Conservation (phyloP, 2,797 vertebrate genomes). For the Gymnothorax javanicus region DNA sequence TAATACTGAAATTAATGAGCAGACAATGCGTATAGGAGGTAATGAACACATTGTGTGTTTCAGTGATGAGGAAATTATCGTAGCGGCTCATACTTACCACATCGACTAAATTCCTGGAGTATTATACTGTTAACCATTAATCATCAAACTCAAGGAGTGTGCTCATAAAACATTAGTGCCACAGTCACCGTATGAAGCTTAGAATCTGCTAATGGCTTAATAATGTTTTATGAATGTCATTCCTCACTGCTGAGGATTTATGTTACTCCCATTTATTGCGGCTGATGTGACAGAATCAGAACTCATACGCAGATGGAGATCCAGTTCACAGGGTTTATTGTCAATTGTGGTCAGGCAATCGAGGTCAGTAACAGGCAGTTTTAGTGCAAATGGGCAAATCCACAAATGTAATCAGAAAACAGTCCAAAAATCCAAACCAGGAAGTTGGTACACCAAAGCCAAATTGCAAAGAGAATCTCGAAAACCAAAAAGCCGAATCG, state of each 20-base stretch:
- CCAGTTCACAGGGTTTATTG: too few species aligned
- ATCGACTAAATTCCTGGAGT: slow-evolving; percentile 10
- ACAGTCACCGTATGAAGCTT: neutral
- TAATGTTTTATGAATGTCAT: slow-evolving; percentile 15
- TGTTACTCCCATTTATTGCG: neutral
- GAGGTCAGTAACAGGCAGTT: too few species aligned
- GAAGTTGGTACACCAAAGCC: too few species aligned
- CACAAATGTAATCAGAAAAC: too few species aligned
- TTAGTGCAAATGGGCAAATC: too few species aligned
- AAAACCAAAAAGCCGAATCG: too few species aligned
- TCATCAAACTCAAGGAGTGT: neutral
- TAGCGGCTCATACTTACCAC: neutral
- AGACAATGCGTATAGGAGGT: neutral
- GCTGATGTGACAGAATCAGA: too few species aligned
- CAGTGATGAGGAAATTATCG: slow-evolving; percentile 13
- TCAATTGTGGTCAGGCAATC: too few species aligned
- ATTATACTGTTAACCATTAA: slow-evolving; percentile 23
- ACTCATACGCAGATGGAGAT: too few species aligned
- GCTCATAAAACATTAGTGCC: slow-evolving; percentile 4
- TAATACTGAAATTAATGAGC: neutral
- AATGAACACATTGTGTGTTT: slow-evolving; percentile 2
- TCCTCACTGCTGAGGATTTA: neutral
- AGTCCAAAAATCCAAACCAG: too few species aligned
- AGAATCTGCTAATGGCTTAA: neutral
- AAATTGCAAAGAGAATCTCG: too few species aligned